phyloP scores from a whole-genome alignment of 2,888 invertebrate genomes.

The Nemotelus pantherinus region DNA sequence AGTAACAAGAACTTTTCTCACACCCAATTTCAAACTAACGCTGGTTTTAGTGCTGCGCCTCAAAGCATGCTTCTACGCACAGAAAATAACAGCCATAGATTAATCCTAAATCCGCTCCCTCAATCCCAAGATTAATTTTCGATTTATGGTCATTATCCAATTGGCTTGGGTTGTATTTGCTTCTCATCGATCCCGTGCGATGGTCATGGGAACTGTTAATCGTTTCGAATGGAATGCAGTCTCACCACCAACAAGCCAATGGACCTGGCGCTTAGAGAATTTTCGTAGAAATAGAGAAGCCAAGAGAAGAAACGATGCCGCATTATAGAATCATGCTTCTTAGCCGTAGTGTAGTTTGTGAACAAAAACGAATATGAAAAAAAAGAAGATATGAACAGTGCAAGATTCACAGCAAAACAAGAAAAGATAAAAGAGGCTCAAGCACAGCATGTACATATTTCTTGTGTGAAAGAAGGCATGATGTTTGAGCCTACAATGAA shows the following conservation, averaged over 20 bases:
- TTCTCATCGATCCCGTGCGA: neutral
- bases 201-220: constrained; percentile 1
- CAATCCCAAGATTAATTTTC: constrained; percentile 24
- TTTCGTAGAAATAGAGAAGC: neutral
- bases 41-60: neutral
- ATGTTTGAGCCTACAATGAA: neutral
- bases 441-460: neutral
- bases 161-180: neutral
- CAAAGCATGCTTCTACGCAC: neutral
- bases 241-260: neutral
- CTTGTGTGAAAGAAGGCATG: no score
- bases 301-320: neutral
- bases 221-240: neutral
- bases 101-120: neutral
- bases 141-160: constrained; percentile 18
- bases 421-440: neutral
- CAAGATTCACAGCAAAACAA: neutral
- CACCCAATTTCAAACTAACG: no score
- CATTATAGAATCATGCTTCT: no score
- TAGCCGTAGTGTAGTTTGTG: no score
- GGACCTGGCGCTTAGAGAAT: constrained; percentile 1
- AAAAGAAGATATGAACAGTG: neutral
- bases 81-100: neutral
- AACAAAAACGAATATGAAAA: neutral
- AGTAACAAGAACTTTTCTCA: no score